Conservation (phyloP, 2,113 vertebrate genomes). For the Tauraco erythrolophus region DNA sequence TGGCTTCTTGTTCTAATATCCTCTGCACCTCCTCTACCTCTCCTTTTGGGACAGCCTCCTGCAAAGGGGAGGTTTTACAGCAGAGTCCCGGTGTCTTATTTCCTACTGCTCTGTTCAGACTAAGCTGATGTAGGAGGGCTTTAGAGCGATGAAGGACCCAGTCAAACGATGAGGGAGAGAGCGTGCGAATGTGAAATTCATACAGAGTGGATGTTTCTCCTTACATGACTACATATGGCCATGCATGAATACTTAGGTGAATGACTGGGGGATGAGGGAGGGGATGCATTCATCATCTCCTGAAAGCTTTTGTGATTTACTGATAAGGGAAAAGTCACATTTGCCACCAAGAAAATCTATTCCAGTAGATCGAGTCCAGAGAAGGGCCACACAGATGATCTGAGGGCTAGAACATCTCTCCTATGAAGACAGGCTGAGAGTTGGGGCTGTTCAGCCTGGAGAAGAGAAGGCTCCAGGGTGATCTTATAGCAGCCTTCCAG, state of each 20-base stretch:
- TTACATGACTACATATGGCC: background rate
- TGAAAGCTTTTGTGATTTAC: background rate
- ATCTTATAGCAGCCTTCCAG: too few relatives aligned
- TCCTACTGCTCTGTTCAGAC: background rate
- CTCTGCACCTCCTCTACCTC: background rate
- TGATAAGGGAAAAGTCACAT: background rate
- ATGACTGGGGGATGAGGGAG: background rate
- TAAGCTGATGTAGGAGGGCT: background rate
- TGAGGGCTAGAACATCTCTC: too few relatives aligned
- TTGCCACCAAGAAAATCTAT: background rate
- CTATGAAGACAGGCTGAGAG: too few relatives aligned
- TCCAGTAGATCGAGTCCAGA: background rate
- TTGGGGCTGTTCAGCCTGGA: too few relatives aligned
- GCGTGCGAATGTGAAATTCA: background rate
- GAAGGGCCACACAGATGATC: too few relatives aligned
- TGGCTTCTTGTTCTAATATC: background rate
- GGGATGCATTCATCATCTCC: background rate
- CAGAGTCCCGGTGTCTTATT: background rate
- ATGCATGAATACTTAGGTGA: background rate
- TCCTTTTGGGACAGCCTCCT: background rate
- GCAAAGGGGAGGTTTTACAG: background rate
- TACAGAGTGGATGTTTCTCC: background rate
- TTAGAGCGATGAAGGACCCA: background rate
- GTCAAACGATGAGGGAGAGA: background rate
- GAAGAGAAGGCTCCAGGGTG: too few relatives aligned